phyloP scores from a whole-genome alignment of 2,113 vertebrate genomes.

The Colaptes auratus region DNA sequence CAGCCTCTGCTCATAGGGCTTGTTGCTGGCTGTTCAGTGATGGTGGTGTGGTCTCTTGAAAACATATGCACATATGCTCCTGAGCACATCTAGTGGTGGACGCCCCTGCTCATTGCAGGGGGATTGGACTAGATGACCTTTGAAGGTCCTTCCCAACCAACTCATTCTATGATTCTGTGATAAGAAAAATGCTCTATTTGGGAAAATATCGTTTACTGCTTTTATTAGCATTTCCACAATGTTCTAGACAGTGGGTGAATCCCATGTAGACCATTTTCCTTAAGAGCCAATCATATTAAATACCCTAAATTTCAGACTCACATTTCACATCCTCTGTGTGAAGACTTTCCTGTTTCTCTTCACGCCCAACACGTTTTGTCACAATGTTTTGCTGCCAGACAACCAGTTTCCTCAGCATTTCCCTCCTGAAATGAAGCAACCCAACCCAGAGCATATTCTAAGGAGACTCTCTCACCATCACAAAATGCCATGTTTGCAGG shows the following conservation, averaged over 20 bases:
- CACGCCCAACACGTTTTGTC: not conserved
- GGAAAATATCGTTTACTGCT: not conserved
- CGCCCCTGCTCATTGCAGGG: no score
- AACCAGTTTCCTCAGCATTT: not conserved
- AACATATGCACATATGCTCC: not conserved
- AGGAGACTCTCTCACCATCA: not conserved
- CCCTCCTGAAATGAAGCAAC: constrained; percentile 7
- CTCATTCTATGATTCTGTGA: no score
- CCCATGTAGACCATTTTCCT: not conserved
- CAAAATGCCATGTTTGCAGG: constrained; percentile 39
- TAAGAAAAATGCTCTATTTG: not conserved
- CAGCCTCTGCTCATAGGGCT: no score
- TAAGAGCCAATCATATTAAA: not conserved
- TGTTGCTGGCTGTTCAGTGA: not conserved
- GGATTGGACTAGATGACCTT: no score
- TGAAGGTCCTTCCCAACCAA: no score
- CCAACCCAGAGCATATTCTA: not conserved
- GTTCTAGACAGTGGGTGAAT: not conserved
- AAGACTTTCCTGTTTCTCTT: constrained; percentile 34
- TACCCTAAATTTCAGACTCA: not conserved
- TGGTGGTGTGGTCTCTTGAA: not conserved
- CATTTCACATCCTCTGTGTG: not conserved
- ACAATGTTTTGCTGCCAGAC: constrained; percentile 16
- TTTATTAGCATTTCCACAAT: not conserved
- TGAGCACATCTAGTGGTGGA: no score